Evolutionary conservation across 2,113 vertebrate species (phyloP).

Genomic region (Oncorhynchus keta): DNA sequence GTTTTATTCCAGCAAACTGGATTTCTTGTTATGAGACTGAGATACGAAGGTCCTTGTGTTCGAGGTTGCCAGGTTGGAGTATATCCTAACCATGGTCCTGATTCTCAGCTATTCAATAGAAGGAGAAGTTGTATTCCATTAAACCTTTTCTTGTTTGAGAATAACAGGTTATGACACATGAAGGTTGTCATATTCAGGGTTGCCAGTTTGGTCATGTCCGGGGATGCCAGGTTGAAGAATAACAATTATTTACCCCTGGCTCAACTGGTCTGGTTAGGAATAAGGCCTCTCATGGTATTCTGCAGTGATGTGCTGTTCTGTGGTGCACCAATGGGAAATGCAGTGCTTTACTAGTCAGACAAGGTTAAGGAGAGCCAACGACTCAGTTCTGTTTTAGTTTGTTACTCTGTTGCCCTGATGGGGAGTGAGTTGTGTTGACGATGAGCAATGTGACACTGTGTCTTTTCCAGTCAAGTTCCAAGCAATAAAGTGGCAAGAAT

Average conservation of each 20-base stretch:
- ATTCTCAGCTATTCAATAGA: too few species aligned
- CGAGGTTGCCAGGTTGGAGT: too few species aligned
- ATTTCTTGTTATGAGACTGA: neutral
- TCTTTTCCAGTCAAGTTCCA: neutral
- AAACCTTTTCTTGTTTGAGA: neutral
- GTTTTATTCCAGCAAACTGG: neutral
- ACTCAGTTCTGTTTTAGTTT: neutral
- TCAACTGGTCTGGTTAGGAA: too few species aligned
- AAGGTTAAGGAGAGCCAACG: too few species aligned
- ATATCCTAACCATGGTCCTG: too few species aligned
- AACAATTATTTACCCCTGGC: too few species aligned
- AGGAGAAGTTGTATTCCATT: neutral
- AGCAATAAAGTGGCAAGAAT: neutral
- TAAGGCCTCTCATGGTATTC: too few species aligned
- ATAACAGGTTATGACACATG: neutral
- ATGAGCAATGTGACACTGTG: neutral
- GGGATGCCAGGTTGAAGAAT: too few species aligned
- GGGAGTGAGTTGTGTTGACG: neutral
- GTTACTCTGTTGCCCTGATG: neutral
- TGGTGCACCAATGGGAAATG: too few species aligned
- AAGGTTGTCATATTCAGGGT: neutral
- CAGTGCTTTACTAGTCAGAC: too few species aligned
- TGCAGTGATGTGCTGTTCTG: too few species aligned
- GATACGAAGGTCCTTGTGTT: too few species aligned
- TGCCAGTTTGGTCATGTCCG: neutral